Percentiles rank a stretch among this genome's conserved stretches.
phyloP scores from a whole-genome alignment of 1,140 invertebrate genomes.

The Eumaeus atala region DNA sequence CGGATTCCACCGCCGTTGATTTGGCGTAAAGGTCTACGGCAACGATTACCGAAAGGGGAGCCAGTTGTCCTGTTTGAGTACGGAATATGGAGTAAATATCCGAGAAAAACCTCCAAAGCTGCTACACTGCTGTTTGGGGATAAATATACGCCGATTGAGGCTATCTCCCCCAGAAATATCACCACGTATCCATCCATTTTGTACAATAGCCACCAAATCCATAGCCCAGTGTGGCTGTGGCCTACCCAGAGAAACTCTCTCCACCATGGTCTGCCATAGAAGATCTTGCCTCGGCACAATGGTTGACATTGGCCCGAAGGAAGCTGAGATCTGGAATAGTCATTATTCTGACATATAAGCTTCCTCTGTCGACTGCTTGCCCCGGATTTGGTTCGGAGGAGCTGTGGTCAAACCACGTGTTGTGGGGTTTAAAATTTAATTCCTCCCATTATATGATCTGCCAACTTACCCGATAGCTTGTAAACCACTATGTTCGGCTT shows the following conservation, averaged over 20 bases:
- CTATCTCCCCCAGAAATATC: constrained; percentile 2
- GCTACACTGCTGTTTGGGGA: constrained; percentile 22
- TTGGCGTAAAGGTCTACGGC: constrained; percentile 23
- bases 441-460: too few species aligned
- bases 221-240: constrained; percentile 13
- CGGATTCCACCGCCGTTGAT: constrained; percentile 18
- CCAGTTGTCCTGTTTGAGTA: background rate
- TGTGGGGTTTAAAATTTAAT: too few species aligned
- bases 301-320: too few species aligned
- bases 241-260: too few species aligned
- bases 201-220: constrained; percentile 15
- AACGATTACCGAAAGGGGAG: constrained; percentile 11
- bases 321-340: too few species aligned
- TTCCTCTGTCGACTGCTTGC: too few species aligned
- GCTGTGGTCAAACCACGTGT: too few species aligned
- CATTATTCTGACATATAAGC: too few species aligned
- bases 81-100: too few species aligned
- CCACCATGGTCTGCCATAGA: constrained; percentile 20
- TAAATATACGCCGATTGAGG: constrained; percentile 21
- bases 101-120: constrained; percentile 19
- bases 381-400: too few species aligned
- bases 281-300: constrained; percentile 21
- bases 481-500: too few species aligned
- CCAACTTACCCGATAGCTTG: too few species aligned
- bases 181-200: background rate